These are phyloP conservation scores for Meleagris gallopavo DNA, from an alignment of 2,113 vertebrate species.

Conservation along the genomic window DNA sequence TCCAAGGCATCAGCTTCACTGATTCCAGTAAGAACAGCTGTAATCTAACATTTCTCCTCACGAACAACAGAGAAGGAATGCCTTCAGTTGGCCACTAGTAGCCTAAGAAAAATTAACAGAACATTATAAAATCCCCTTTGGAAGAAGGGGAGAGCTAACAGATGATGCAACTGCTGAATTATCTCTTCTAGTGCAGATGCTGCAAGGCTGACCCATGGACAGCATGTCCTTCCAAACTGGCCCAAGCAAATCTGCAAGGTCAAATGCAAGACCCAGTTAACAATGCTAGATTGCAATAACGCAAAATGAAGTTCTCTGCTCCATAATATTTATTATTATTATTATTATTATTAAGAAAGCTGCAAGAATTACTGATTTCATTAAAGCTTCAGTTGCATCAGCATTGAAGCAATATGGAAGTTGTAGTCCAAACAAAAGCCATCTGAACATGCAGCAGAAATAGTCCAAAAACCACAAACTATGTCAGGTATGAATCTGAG, in stretches of 20 bases:
- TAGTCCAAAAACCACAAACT: neutral
- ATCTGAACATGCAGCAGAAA: neutral
- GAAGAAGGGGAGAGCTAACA: slow-evolving; percentile 10
- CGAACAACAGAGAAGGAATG: slow-evolving; percentile 58
- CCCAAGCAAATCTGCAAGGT: neutral
- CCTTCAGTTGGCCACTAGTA: neutral
- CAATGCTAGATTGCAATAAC: neutral
- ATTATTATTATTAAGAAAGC: neutral
- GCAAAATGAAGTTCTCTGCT: neutral
- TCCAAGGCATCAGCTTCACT: slow-evolving; percentile 42
- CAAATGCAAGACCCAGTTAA: neutral
- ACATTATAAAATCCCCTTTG: slow-evolving; percentile 25
- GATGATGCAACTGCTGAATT: neutral
- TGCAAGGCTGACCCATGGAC: neutral
- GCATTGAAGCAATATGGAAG: neutral
- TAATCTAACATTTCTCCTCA: slow-evolving; percentile 53
- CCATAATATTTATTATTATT: neutral
- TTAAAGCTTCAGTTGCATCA: neutral
- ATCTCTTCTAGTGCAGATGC: slow-evolving; percentile 2
- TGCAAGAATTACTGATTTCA: neutral
- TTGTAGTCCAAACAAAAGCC: neutral
- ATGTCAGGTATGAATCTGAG: neutral
- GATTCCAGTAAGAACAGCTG: slow-evolving; percentile 58
- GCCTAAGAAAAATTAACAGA: slow-evolving; percentile 53
- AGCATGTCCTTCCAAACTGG: neutral